Evolutionary conservation across 2,797 vertebrate species (phyloP).

Genomic region (Threskiornis aethiopicus): DNA sequence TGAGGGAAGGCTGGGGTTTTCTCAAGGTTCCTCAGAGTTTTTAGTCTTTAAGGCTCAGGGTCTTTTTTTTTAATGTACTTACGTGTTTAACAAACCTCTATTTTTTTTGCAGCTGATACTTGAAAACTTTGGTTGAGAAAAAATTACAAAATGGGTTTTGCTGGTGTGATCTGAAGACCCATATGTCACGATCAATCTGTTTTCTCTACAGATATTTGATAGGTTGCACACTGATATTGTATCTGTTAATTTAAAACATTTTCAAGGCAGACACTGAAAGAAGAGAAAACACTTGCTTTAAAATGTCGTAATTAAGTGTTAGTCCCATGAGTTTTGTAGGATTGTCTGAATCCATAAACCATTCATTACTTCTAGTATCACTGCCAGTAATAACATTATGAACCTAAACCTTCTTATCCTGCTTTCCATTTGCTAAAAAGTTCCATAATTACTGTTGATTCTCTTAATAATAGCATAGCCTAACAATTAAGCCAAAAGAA

Average conservation of each 20-base stretch:
- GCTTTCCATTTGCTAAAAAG: not conserved
- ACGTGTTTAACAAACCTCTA: not conserved
- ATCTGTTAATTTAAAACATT: not conserved
- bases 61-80: not conserved
- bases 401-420: not conserved
- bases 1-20: not conserved
- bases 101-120: not conserved
- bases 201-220: not conserved
- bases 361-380: not conserved
- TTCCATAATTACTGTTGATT: not conserved
- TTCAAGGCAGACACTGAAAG: not conserved
- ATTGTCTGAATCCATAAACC: slow-evolving; percentile 6
- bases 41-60: not conserved
- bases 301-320: not conserved
- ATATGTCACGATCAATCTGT: not conserved
- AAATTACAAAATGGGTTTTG: not conserved
- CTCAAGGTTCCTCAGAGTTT: not conserved
- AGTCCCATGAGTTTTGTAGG: not conserved
- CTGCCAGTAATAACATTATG: not conserved
- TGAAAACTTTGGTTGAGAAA: not conserved
- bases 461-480: not conserved
- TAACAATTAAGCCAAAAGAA: not conserved
- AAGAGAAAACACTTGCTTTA: not conserved
- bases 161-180: not conserved
- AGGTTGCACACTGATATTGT: not conserved